Conservation (phyloP, 2,888 invertebrate species). For the Apamea crenata region DNA sequence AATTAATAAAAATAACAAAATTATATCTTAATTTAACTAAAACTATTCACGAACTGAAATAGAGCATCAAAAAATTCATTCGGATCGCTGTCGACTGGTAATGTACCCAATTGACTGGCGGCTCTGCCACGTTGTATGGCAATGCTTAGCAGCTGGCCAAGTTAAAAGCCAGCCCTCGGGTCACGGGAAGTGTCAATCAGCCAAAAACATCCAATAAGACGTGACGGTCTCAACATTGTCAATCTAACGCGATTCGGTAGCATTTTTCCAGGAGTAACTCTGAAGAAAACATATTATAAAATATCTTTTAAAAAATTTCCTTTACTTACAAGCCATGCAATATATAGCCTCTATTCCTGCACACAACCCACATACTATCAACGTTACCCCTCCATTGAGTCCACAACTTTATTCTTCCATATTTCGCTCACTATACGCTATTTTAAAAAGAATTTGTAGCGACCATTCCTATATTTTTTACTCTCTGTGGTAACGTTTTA, state of each 20-base stretch:
- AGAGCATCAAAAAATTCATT: background rate
- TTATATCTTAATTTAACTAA: too few species aligned
- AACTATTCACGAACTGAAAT: background rate
- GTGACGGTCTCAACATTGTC: background rate
- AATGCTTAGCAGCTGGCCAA: background rate
- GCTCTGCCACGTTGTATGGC: background rate
- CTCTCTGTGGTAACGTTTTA: constrained; percentile 48
- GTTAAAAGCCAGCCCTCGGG: background rate
- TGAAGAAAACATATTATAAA: constrained; percentile 28
- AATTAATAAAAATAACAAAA: too few species aligned
- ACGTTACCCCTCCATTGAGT: constrained; percentile 33
- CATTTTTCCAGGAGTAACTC: background rate
- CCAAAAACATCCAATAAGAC: background rate
- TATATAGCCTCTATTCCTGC: background rate
- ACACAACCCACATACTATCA: constrained; percentile 20
- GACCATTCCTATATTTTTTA: constrained; percentile 59
- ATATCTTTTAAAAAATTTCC: constrained; percentile 19
- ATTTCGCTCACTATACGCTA: constrained; percentile 48
- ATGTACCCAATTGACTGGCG: background rate
- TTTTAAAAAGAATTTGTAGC: constrained; percentile 62
- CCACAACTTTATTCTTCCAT: constrained; percentile 54
- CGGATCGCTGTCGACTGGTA: background rate
- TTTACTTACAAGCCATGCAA: background rate
- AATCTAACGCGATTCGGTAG: background rate
- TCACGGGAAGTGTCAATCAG: too few species aligned